Base-by-base conservation (phyloP, 2,797 vertebrate species). In the Mormyrus proboscirostris region DNA sequence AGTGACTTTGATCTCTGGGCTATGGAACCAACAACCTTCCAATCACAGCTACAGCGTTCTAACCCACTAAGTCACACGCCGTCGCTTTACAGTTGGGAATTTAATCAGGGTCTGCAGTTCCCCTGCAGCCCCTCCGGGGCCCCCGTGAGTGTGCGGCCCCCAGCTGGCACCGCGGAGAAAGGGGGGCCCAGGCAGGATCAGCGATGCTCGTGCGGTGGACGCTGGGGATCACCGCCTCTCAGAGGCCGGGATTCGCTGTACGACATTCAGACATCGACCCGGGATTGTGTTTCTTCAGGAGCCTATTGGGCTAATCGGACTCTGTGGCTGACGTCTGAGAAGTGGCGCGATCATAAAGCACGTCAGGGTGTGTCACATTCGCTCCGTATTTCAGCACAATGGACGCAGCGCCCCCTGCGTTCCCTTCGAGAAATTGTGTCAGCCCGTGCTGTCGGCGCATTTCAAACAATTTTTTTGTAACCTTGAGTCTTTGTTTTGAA, bases 281-380 rank as follows among this genome's bases (percentile, higher is more conserved):
- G 88, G 90, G 91, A 92, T 93, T 91, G 89, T 89, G 90, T 93
- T 93, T 92, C 92, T 91, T 91, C 82, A 90, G 88, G 89, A 47
- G 89, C 89, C 84, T 65, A 91, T 90, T 88, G 41, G 49, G 84
- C 84, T 55, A 59, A 89, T 88, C 87, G 84, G 76, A 69, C 82
- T 85, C 22, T 12, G 55, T 19, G 14, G 79, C 44, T 76, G 55
- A 85, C 41, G 33, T 57, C 85, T 87, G 85, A 89, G 33, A 73
- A 57, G 25, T 29, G 29, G 33, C 8, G 14, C 4, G 14, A 86
- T 86, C 47, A n/a, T 84, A 50, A 41, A 33, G 38, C 79, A 57
- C 65, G n/a, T 86, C 57, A 1, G n/a, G 4, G 76, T 50, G 14
- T 29, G 16, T 83, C 7, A 57, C 25, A 12, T 19, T 51, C 1